Base-by-base conservation (phyloP, 1,140 invertebrate species). In the Aculops lycopersici region DNA sequence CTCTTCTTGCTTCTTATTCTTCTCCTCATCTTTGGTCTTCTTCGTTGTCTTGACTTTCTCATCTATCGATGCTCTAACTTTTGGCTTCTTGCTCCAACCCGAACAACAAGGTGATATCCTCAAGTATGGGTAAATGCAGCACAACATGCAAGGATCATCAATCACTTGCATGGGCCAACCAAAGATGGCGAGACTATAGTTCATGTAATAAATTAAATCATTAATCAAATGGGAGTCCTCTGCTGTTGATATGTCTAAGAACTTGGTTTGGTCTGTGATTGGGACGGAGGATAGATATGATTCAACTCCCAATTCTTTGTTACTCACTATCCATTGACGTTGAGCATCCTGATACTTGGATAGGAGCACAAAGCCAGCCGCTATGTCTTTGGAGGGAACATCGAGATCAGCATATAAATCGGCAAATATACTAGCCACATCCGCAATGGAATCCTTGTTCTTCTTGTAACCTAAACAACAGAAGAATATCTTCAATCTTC, bases 371-470 rank as follows among this genome's bases (percentile, higher is more conserved):
- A 84, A 55, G 4, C 79, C 79, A 12, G 76, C 78, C 2, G 83
- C 65, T 2, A 84, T 75, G 57, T 84, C 79, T 20, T 76, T 78
- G 1, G 77, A 77, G 2, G 83, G 78, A n/a, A 84, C 75, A 57
- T 84, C 79, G 41, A 84, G 52, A 55, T 84, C 77, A 5, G 76
- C 64, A 51, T 83, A 83, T 54, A 81, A 83, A 51, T 83, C 78
- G 40, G 76, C 79, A 37, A 86, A 57, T 35, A 86, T 54, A 38
- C 72, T 61, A 0, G 79, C 78, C 41, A 84, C 78, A 52, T 84
- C 79, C 3, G 73, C 65, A 50, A 80, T 78, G 1, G 74, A 77
- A 52, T 75, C 77, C 17, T 31, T 31, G 24, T 31, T 31, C n/a
- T 31, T 31, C 24, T 31, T 31, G 40, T 69, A 67, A 41, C 73